phyloP scores from a whole-genome alignment of 2,888 invertebrate species.

The Dolichomitus sp. region DNA sequence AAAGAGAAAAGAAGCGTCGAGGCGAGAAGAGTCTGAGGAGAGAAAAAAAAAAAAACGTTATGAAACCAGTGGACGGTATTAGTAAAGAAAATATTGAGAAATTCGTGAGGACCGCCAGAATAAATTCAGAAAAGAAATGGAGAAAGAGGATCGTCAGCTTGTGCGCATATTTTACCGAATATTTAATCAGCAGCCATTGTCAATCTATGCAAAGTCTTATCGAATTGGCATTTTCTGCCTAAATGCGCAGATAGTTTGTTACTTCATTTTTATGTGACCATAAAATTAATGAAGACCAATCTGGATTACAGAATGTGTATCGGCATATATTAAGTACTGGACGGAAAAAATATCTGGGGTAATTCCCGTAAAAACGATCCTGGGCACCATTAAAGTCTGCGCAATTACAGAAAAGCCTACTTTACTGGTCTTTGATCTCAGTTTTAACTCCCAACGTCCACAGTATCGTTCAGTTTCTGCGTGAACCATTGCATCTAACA shows the following conservation, averaged over 20 bases:
- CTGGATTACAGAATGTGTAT: too few species aligned
- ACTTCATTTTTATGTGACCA: background rate
- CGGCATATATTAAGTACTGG: too few species aligned
- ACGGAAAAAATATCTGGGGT: too few species aligned
- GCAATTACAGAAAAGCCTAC: background rate
- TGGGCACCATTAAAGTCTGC: background rate
- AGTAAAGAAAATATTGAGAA: slow-evolving; percentile 36
- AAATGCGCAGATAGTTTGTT: background rate
- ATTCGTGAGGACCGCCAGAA: slow-evolving; percentile 21
- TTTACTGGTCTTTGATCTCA: background rate
- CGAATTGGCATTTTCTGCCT: background rate
- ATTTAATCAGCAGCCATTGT: background rate
- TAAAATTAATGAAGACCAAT: too few species aligned
- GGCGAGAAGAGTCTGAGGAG: slow-evolving; percentile 21
- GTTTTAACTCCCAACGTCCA: background rate
- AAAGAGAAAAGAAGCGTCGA: slow-evolving; percentile 43
- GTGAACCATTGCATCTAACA: background rate
- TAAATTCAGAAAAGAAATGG: slow-evolving; percentile 22
- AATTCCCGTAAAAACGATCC: too few species aligned
- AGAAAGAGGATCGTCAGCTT: slow-evolving; percentile 12
- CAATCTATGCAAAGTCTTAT: background rate
- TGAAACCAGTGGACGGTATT: slow-evolving; percentile 45
- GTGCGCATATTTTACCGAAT: slow-evolving; percentile 7
- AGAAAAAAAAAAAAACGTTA: slow-evolving; percentile 33
- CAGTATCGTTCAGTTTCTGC: background rate